Base-by-base conservation (phyloP, 2,797 vertebrate species). In the Spea hammondii region DNA sequence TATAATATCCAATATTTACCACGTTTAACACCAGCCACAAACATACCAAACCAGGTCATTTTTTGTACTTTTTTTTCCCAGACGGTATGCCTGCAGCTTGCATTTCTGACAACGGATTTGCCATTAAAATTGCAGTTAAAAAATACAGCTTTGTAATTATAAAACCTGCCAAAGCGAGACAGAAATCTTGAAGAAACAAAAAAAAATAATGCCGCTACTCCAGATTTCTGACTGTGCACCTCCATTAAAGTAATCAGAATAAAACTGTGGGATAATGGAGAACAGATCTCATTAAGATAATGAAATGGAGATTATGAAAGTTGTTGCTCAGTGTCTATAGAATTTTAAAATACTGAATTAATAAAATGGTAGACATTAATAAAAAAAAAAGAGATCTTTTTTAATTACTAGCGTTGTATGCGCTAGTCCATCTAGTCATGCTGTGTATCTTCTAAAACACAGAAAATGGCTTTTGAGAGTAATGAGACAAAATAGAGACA, bases 251-350 rank as follows among this genome's bases (percentile, higher is more conserved):
- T 86, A 92, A 90, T 88, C 85, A 91, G 86, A 92, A 91, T 87
- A 89, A 81, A 92, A 91, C 76, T 86, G 82, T 84, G 79, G 89
- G 86, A 91, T 90, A 91, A 92, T 90, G 85, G 86, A 88, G 87
- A 79, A 83, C 80, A 91, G 92, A 93, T 93, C 92, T 92, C 92
- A 93, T 93, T 93, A 92, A 91, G 92, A 93, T 93, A 92, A 81
- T 81, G 88, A 92, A 86, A 88, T 89, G 77, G 79, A 88, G 88
- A 89, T 90, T 89, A 89, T 85, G 86, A 89, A 84, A 87, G 86
- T 80, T 84, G 80, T 82, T 88, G 84, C 83, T 86, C 83, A 82
- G 80, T 86, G 87, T 88, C 83, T 86, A 86, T 87, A 88, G 86
- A 88, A 89, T 89, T 87, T 87, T 88, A 89, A 91, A 89, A 88